Base-by-base conservation (phyloP, 1,140 invertebrate species). In the Brachionus calyciflorus region DNA sequence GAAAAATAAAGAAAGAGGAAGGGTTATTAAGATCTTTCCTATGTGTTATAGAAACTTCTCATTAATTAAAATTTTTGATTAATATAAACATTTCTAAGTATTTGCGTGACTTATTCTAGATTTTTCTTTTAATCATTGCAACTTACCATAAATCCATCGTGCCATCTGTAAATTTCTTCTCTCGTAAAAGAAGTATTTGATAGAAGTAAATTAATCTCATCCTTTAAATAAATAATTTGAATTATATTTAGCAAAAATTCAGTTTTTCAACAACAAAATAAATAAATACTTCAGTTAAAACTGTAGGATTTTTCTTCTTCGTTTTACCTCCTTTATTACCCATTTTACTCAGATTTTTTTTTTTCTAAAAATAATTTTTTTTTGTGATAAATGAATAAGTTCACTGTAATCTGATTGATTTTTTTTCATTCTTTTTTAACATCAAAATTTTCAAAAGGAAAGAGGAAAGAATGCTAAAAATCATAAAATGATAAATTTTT, bases 141-240 rank as follows among this genome's bases (percentile, higher is more conserved):
- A 55, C 26, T 30, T 51, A 73, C 69, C 0, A 77, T 55, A 53
- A 77, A 77, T 30, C 55, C 53, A n/a, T 46, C 24, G 49, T 77
- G 76, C 76, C 76, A 77, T 63, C 33, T 40, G 26, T 51, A 46
- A 48, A 77, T 77, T 48, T 60, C 44, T 21, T 77, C 76, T 37
- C 51, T n/a, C 0, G 1, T 65, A 73, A 73, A 73, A 19, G 69
- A 51, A 17, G 69, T 73, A 49, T 73, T 73, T 19, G 69, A 37
- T 37, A 73, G 40, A 37, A 73, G 69, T 14, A 73, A 30, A 73
- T 51, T 51, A 12, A 73, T 19, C 26, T 55, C 69, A 3, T 73
- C 69, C 69, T 73, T 69, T 44, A 19, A 41, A 37, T 26, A 14
- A 4, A 69, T n/a, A 41, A 4, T 44, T 69, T 14, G 0, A 53